These are phyloP conservation scores for Melanaphis sacchari DNA, from an alignment of 1,140 invertebrate species.

Conservation along the genomic window DNA sequence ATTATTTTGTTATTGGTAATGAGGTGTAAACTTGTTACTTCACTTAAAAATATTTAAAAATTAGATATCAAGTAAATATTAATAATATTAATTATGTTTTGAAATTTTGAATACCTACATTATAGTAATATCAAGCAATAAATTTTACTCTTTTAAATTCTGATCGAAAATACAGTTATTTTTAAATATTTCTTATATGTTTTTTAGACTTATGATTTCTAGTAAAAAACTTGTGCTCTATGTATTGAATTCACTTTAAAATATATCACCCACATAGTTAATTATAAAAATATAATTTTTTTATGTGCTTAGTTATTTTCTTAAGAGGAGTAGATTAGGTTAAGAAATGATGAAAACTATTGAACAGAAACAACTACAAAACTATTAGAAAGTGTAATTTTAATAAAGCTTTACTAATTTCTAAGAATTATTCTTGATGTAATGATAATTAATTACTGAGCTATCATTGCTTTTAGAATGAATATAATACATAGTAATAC, in stretches of 20 bases:
- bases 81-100: neutral
- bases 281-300: neutral
- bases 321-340: neutral
- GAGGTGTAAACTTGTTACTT: no score
- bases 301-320: neutral
- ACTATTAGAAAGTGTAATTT: neutral
- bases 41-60: neutral
- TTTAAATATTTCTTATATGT: neutral
- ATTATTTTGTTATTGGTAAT: no score
- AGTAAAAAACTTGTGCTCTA: neutral
- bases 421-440: neutral
- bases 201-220: neutral
- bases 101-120: no score
- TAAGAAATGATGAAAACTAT: neutral
- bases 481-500: neutral
- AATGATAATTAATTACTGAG: neutral
- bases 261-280: neutral
- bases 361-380: neutral
- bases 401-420: neutral
- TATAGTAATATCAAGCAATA: neutral
- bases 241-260: neutral
- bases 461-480: neutral
- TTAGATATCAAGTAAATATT: neutral
- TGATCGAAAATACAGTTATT: neutral
- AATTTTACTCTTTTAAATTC: neutral